Evolutionary conservation across 2,113 vertebrate genomes (phyloP).

Genomic region (Pithys albifrons): DNA sequence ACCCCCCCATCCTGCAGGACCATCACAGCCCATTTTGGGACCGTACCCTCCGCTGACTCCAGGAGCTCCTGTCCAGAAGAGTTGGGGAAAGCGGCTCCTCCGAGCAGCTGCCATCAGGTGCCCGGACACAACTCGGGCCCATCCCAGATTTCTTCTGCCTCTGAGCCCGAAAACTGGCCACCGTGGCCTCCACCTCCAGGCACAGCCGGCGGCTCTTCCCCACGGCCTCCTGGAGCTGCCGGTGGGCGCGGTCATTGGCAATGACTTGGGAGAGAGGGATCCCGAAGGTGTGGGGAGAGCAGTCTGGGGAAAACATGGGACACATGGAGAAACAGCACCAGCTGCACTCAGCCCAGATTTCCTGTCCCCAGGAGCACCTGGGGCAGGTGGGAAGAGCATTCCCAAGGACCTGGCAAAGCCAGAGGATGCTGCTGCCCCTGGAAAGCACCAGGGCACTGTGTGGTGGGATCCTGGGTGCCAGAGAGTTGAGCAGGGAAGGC

Average conservation of each 20-base stretch:
- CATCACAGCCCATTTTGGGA: fast-evolving
- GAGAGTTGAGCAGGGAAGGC: fast-evolving
- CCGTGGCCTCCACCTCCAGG: conserved; percentile 82
- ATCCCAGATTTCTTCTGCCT: conserved; percentile 52
- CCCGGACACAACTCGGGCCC: not conserved
- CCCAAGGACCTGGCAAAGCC: not conserved
- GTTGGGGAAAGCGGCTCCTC: conserved; percentile 70
- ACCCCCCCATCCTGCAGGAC: not conserved
- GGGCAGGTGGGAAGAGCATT: not conserved
- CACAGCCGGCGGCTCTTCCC: conserved; percentile 82
- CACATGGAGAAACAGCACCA: fast-evolving
- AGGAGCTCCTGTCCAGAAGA: conserved; percentile 53
- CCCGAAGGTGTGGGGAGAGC: conserved; percentile 80
- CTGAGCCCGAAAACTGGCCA: conserved; percentile 80
- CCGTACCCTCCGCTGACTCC: conserved; percentile 81
- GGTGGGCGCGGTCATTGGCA: conserved; percentile 76
- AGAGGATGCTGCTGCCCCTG: not conserved
- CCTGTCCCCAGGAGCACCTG: not conserved
- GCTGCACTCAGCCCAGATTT: fast-evolving
- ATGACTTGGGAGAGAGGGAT: conserved; percentile 82
- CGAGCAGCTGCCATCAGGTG: not conserved
- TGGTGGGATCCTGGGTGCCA: not conserved
- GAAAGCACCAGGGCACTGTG: not conserved
- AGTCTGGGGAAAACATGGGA: conserved; percentile 57
- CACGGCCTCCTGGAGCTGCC: conserved; percentile 77